These are phyloP conservation scores for Drosophila stalkeri DNA, from an alignment of 2,888 invertebrate genomes.

Conservation along the genomic window DNA sequence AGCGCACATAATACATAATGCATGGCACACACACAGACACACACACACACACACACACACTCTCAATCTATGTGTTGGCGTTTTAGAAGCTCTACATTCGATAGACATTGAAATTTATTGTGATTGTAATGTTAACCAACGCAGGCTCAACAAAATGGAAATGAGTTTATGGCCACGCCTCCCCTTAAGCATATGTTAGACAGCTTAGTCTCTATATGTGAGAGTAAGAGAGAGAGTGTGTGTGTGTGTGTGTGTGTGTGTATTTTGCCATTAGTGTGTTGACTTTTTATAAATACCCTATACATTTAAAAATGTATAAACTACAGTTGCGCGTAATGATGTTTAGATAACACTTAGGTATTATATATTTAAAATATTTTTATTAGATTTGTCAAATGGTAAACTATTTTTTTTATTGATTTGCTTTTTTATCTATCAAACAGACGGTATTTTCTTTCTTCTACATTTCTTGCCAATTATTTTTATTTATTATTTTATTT, in stretches of 20 bases:
- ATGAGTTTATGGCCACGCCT: conserved; percentile 56
- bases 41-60: conserved; percentile 19
- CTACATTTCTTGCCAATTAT: too few species aligned
- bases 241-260: neutral
- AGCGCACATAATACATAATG: conserved; percentile 77
- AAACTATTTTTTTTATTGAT: too few species aligned
- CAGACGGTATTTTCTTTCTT: neutral
- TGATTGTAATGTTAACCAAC: conserved; percentile 65
- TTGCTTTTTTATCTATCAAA: too few species aligned
- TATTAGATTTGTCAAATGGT: too few species aligned
- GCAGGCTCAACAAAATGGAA: conserved; percentile 56
- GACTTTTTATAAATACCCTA: conserved; percentile 13
- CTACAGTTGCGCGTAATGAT: neutral
- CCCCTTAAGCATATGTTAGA: conserved; percentile 28
- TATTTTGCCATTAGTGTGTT: neutral
- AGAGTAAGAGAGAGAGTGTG: neutral
- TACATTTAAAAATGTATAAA: neutral
- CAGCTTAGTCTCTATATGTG: conserved; percentile 2
- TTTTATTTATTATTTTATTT: too few species aligned
- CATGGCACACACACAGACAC: conserved; percentile 38
- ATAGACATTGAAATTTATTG: conserved; percentile 78
- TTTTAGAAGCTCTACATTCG: conserved; percentile 59
- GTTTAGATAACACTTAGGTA: neutral
- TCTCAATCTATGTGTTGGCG: conserved; percentile 14
- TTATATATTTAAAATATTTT: too few species aligned